A percentile compares a stretch with the other conserved stretches of the same genome.
phyloP scores from a whole-genome alignment of 2,888 invertebrate species.

The Xylophagus ater region DNA sequence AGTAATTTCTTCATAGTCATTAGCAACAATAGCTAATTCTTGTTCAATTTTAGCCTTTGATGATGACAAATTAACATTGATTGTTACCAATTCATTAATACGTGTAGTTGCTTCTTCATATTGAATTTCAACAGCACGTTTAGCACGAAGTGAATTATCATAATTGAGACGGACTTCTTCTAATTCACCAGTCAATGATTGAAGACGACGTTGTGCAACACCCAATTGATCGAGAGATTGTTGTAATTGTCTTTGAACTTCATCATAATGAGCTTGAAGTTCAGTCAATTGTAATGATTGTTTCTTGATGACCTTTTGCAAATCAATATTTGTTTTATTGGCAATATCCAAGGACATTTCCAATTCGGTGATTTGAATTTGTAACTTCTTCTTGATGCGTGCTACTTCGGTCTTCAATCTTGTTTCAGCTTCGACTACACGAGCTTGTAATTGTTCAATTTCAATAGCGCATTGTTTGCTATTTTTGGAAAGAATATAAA shows the following conservation, averaged over 20 bases:
- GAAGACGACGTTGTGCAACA: slow-evolving; percentile 80
- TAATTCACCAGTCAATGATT: slow-evolving; percentile 84
- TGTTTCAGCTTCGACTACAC: slow-evolving; percentile 92
- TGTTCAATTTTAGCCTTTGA: slow-evolving; percentile 92
- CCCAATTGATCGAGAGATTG: slow-evolving; percentile 89
- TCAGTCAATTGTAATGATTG: slow-evolving; percentile 85
- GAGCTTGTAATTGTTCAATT: slow-evolving; percentile 90
- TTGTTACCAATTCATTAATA: slow-evolving; percentile 87
- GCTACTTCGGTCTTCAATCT: slow-evolving; percentile 90
- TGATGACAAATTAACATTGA: slow-evolving; percentile 90
- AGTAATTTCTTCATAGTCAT: slow-evolving; percentile 96
- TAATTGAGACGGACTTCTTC: slow-evolving; percentile 91
- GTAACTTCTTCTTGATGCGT: slow-evolving; percentile 98
- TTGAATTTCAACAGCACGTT: slow-evolving; percentile 79
- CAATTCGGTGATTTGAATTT: slow-evolving; percentile 93
- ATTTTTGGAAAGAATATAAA: no score
- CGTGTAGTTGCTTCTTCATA: slow-evolving; percentile 85
- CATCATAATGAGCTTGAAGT: slow-evolving; percentile 92
- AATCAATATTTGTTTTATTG: slow-evolving; percentile 95
- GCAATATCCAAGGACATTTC: slow-evolving; percentile 94
- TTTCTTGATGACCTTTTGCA: slow-evolving; percentile 96
- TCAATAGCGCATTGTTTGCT: slow-evolving; percentile 97
- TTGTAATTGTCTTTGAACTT: slow-evolving; percentile 90
- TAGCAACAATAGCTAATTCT: slow-evolving; percentile 79
- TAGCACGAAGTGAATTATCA: slow-evolving; percentile 85